Evolutionary conservation across 2,113 vertebrate genomes (phyloP), one percentile per base, ranked within the genome.

Genomic region (Halcyon senegalensis): DNA sequence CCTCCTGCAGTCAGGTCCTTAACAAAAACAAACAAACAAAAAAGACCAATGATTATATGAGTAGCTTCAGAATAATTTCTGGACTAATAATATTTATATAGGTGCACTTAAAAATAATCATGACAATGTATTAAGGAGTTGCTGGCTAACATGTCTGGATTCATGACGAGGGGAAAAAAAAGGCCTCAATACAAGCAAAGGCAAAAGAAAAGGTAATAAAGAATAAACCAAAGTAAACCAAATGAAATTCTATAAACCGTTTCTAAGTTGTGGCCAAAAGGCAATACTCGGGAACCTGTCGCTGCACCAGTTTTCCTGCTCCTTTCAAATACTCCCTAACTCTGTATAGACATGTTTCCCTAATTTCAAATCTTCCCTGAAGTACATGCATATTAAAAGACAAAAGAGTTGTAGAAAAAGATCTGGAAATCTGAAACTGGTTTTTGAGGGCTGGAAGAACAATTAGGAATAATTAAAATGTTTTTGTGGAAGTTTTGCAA

Each of bases 401-500:
- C 70, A 84, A 86, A 80, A 77, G 51, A 84, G 35, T n/a, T 23
- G 33, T 25, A 4, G 67, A 91, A n/a, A 39, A 39, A 30, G 37
- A 75, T 35, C 50, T 77, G 69, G 19, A 88, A 67, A 78, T 74
- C 62, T 70, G 13, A 72, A 89, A 90, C 80, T 84, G 88, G 64
- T 88, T 96, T 93, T 91, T 93, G 84, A 90, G 87, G 80, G 63
- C 50, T 95, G 80, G 73, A 95, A 82, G 77, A 89, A 84, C 75
- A 93, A 87, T 93, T 87, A 93, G 78, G 59, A 95, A 89, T 89
- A 89, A 96, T 92, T 89, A 90, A 91, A 87, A 85, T 93, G 90
- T 68, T 96, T 93, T 93, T 85, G 69, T 91, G 69, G 56, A 55
- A 88, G 80, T 94, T 95, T 96, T 79, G 67, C 59, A 95, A 96